A percentile compares a stretch with the other conserved stretches of the same genome.
phyloP scores from a whole-genome alignment of 2,888 invertebrate genomes.

The Unio pictorum region DNA sequence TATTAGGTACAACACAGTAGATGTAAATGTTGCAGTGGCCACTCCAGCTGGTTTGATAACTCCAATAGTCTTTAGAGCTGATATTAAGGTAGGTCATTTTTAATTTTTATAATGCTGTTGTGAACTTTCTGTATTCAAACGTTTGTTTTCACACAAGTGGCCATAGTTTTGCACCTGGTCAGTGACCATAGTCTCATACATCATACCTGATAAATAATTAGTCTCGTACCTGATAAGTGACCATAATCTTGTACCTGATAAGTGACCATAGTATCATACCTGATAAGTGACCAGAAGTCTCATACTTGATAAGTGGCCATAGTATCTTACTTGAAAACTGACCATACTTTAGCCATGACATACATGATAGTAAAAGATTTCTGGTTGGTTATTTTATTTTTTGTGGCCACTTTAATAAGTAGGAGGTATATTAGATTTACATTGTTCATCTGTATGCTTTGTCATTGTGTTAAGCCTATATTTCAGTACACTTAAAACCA shows the following conservation, averaged over 20 bases:
- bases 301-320: no score
- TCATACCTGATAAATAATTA: neutral
- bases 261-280: neutral
- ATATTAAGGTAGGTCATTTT: slow-evolving; percentile 78
- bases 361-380: no score
- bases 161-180: neutral
- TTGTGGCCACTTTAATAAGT: no score
- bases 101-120: neutral
- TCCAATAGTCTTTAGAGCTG: slow-evolving; percentile 93
- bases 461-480: no score
- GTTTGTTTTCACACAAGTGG: neutral
- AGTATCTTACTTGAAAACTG: no score
- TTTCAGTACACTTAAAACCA: no score
- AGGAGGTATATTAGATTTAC: no score
- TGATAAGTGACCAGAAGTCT: neutral
- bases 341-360: no score
- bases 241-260: neutral
- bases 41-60: slow-evolving; percentile 96
- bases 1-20: slow-evolving; percentile 88
- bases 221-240: neutral
- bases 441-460: no score
- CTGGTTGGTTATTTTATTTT: no score
- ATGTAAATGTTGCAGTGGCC: slow-evolving; percentile 97
- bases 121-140: neutral
- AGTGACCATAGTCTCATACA: neutral